Percentiles rank a stretch among this genome's conserved stretches.
Conservation (phyloP, 1,140 invertebrate genomes). For the Trachymyrmex cornetzi region DNA sequence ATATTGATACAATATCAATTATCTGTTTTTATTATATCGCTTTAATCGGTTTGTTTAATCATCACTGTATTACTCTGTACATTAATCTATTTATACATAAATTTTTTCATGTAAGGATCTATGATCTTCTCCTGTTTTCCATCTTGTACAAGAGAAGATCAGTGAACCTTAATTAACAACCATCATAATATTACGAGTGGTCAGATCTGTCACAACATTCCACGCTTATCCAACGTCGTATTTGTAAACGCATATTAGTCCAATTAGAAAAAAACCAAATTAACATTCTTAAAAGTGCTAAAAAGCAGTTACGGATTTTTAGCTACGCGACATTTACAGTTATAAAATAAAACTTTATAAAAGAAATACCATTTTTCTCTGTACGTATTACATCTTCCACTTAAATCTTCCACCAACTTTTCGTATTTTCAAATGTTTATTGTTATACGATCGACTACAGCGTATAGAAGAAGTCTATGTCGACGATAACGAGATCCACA, state of each 20-base stretch:
- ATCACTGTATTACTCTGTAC: constrained; percentile 82
- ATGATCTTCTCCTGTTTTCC: constrained; percentile 69
- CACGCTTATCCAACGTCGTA: constrained; percentile 63
- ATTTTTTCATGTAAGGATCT: constrained; percentile 80
- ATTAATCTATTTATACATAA: constrained; percentile 83
- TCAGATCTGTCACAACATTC: constrained; percentile 74
- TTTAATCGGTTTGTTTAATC: constrained; percentile 76
- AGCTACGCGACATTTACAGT: constrained; percentile 51
- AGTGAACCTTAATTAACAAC: constrained; percentile 81
- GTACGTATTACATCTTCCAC: constrained; percentile 34
- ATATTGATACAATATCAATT: constrained; percentile 84
- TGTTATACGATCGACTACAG: constrained; percentile 46
- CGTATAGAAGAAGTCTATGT: constrained; percentile 64
- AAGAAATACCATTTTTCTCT: constrained; percentile 56
- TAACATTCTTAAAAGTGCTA: constrained; percentile 43
- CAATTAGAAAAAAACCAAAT: constrained; percentile 55
- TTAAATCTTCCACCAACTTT: constrained; percentile 57
- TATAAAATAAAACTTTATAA: constrained; percentile 72
- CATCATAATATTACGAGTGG: constrained; percentile 80
- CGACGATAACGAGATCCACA: constrained; percentile 69
- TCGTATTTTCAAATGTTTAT: constrained; percentile 34
- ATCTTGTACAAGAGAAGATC: constrained; percentile 70
- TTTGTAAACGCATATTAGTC: constrained; percentile 49
- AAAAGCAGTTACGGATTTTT: constrained; percentile 34
- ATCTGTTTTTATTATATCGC: constrained; percentile 66